Evolutionary conservation across 2,797 vertebrate species (phyloP).

Genomic region (Danio choprae): DNA sequence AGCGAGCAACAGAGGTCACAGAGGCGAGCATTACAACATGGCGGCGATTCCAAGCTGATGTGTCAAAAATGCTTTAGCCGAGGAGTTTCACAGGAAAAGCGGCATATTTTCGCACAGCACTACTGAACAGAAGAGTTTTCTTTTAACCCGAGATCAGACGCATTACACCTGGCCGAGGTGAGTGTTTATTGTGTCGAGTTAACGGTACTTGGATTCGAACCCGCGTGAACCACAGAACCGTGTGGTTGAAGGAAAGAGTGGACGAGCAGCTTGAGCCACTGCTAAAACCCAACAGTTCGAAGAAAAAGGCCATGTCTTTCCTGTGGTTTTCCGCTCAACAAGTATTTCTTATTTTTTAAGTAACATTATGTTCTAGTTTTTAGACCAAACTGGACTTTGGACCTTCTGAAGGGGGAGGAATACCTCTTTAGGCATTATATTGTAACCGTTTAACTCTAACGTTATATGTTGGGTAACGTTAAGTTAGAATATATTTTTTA

Average conservation of each 20-base stretch:
- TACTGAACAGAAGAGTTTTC: neutral
- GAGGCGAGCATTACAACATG: constrained; percentile 45
- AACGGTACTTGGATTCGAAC: constrained; percentile 50
- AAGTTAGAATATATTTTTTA: neutral
- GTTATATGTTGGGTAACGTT: neutral
- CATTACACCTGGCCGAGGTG: neutral
- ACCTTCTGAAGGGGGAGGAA: neutral
- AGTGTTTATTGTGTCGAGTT: neutral
- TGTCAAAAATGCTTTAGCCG: neutral
- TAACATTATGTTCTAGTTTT: neutral
- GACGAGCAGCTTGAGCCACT: constrained; percentile 52
- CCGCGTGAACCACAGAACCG: neutral
- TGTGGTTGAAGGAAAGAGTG: neutral
- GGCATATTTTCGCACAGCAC: neutral
- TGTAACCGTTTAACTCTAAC: neutral
- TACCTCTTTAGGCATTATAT: neutral
- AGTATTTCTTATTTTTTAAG: neutral
- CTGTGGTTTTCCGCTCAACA: neutral
- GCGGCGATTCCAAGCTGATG: constrained; percentile 44
- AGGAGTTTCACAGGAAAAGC: neutral
- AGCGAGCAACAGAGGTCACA: constrained; percentile 26
- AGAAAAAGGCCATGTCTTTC: constrained; percentile 40
- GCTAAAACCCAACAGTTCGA: rapidly evolving
- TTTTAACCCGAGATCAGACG: neutral
- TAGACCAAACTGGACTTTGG: neutral